Conservation (phyloP, 1,140 invertebrate species). For the Drosophila bifasciata region DNA sequence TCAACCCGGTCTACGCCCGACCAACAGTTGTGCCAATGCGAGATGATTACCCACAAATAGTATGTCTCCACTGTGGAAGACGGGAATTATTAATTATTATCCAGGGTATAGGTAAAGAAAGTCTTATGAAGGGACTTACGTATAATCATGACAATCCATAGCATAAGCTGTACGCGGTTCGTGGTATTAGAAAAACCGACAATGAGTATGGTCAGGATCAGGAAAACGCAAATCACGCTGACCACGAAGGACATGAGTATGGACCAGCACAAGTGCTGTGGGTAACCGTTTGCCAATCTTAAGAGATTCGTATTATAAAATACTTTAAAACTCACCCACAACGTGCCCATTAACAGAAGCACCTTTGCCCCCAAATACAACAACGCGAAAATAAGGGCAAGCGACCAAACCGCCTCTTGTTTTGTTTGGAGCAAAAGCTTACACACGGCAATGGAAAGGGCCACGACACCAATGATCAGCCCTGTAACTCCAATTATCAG, state of each 20-base stretch:
- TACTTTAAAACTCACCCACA: constrained; percentile 17
- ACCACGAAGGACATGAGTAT: constrained; percentile 4
- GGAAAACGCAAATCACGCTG: neutral
- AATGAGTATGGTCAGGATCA: neutral
- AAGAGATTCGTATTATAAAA: neutral
- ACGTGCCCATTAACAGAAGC: constrained; percentile 1
- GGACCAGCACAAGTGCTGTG: constrained; percentile 8
- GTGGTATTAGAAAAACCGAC: neutral
- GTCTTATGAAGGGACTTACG: constrained; percentile 2
- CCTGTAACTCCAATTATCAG: constrained; percentile 23
- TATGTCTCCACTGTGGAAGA: constrained; percentile 15
- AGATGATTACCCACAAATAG: constrained; percentile 26
- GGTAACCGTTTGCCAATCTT: neutral
- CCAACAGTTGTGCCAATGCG: constrained; percentile 31
- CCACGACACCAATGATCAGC: constrained; percentile 11
- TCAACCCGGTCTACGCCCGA: neutral
- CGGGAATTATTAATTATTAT: neutral
- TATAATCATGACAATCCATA: neutral
- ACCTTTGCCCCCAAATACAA: constrained; percentile 8
- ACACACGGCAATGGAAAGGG: too few relatives aligned
- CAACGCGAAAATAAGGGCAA: neutral
- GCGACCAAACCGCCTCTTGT: neutral
- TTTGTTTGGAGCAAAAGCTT: too few relatives aligned
- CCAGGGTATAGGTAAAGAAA: too few relatives aligned
- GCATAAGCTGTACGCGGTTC: neutral